phyloP scores from a whole-genome alignment of 2,888 invertebrate species.

The Drosophila kuntzei region DNA sequence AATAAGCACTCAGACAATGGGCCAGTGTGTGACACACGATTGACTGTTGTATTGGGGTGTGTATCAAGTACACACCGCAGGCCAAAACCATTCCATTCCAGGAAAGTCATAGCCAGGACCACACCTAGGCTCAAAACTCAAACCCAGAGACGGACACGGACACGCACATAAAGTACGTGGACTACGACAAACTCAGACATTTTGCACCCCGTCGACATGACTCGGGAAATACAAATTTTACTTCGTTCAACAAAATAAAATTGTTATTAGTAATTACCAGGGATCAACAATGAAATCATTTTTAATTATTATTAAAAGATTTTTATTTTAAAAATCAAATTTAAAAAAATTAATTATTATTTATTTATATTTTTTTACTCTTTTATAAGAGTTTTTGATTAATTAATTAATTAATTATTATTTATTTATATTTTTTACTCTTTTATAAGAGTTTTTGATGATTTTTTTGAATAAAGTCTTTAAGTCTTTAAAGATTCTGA shows the following conservation, averaged over 20 bases:
- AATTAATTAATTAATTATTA: no score
- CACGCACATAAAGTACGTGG: conserved; percentile 45
- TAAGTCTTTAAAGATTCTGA: no score
- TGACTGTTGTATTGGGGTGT: conserved; percentile 15
- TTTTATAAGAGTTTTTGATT: no score
- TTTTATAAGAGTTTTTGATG: no score
- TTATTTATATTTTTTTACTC: no score
- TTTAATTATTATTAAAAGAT: no score
- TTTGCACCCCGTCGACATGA: conserved; percentile 13
- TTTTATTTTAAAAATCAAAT: no score
- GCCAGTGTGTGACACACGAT: conserved; percentile 30
- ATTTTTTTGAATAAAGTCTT: no score
- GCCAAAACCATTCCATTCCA: conserved; percentile 36
- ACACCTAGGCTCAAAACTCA: conserved; percentile 38
- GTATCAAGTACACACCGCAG: conserved; percentile 12
- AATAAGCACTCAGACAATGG: conserved; percentile 61
- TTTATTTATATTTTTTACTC: no score
- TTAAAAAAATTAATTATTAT: no score
- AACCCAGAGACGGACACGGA: conserved; percentile 45
- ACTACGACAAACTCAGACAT: conserved; percentile 52
- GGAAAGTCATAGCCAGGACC: conserved; percentile 28
- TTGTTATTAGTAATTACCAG: conserved; percentile 23
- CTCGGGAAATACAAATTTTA: not conserved
- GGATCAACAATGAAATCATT: no score
- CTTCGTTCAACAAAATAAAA: conserved; percentile 5